Evolutionary conservation across 2,888 invertebrate species (phyloP), one percentile per base, ranked within the genome.

Genomic region (Cerastis rubricosa): DNA sequence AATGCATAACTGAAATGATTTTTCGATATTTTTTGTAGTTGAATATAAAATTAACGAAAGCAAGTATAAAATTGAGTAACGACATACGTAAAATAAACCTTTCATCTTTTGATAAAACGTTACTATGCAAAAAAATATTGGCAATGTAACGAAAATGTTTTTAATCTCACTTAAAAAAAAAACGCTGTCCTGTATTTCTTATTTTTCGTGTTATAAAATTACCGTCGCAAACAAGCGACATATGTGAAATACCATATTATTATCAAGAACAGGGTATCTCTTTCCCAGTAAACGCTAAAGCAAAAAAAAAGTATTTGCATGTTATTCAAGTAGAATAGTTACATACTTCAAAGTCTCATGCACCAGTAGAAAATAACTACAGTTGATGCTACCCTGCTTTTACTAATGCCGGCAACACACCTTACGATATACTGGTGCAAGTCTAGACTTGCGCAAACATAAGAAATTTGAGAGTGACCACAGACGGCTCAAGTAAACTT

Each of bases 251-350:
- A 11, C 29, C 29, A 19, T 61, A 22, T 61, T 61, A 17, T 35
- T n/a, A 25, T 57, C 35, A 35, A 25, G 70, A 54, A 70, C 4
- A 40, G 12, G 1, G 1, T 43, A 22, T 12, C 14, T n/a, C 29
- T 47, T 75, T 25, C 3, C 71, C 75, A 76, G 51, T 22, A 65
- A 76, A 65, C 45, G 65, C 9, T 17, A 43, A 0, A 49, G 8
- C 17, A 29, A 17, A 25, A 14, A 17, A 25, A 9, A 4, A 11
- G 29, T 35, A 4, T 43, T 35, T 22, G 45, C 66, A 65, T 66
- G 70, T n/a, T n/a, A n/a, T 35, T n/a, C 9, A 35, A 35, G 35
- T 61, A 47, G 4, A 64, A 22, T 45, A 45, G 17, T 64, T n/a
- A n/a, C n/a, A n/a, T n/a, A 47, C 17, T 64, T 65, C 11, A 61